These are phyloP conservation scores for Tachina grossa DNA, from an alignment of 2,888 invertebrate species.

Conservation along the genomic window DNA sequence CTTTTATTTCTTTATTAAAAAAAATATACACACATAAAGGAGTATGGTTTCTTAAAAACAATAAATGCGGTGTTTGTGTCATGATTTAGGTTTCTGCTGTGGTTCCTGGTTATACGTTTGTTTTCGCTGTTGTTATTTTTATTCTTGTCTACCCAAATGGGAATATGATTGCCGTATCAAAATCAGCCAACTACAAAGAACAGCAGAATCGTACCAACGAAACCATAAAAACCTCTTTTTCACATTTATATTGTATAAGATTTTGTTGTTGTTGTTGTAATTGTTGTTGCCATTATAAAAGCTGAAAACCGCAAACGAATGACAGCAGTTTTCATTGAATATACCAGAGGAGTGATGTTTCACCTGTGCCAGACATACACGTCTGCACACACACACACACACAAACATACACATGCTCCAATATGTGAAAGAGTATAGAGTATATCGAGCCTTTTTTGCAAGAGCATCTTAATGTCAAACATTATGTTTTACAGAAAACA, in stretches of 20 bases:
- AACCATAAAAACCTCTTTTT: conserved; percentile 55
- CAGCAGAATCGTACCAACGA: conserved; percentile 10
- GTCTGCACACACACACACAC: background rate
- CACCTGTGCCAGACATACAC: conserved; percentile 44
- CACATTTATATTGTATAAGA: conserved; percentile 39
- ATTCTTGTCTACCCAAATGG: conserved; percentile 41
- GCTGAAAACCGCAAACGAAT: conserved; percentile 66
- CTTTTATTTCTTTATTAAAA: background rate
- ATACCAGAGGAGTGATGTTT: conserved; percentile 54
- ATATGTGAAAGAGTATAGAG: background rate
- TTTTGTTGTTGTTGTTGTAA: conserved; percentile 18
- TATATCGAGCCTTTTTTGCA: background rate
- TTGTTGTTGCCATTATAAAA: conserved; percentile 53
- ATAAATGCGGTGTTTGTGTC: conserved; percentile 49
- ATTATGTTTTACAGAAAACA: too few relatives aligned
- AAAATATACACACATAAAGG: conserved; percentile 14
- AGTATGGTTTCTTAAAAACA: conserved; percentile 50
- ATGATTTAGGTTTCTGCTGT: conserved; percentile 32
- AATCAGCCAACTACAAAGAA: conserved; percentile 23
- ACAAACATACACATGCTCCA: background rate
- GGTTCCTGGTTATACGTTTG: conserved; percentile 17
- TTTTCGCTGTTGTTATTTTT: conserved; percentile 15
- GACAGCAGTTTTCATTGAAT: conserved; percentile 68
- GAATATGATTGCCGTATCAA: conserved; percentile 56
- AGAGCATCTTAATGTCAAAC: too few relatives aligned